These are phyloP conservation scores for Neoarius graeffei DNA, from an alignment of 2,113 vertebrate species.

Conservation along the genomic window DNA sequence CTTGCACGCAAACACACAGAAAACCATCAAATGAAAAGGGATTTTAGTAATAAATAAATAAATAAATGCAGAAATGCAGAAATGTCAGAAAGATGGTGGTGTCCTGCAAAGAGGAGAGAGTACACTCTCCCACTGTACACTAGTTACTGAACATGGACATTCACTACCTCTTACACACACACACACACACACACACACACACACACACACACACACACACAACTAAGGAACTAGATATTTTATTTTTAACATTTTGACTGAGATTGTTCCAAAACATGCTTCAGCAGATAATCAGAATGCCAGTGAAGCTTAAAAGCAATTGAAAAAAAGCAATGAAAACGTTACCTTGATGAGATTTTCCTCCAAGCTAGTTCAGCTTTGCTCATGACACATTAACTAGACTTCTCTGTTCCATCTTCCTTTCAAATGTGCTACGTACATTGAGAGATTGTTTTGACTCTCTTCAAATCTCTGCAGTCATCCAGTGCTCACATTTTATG, in stretches of 20 bases:
- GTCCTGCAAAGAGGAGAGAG: background rate
- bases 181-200: background rate
- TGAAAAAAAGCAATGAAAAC: conserved; percentile 20
- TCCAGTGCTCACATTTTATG: conserved; percentile 52
- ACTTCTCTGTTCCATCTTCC: conserved; percentile 56
- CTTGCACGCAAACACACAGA: background rate
- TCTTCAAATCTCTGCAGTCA: conserved; percentile 58
- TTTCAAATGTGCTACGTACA: conserved; percentile 60
- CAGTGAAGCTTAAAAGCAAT: conserved; percentile 11
- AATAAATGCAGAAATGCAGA: background rate
- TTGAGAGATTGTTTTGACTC: conserved; percentile 63
- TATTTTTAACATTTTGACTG: background rate
- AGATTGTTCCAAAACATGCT: background rate
- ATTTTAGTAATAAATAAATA: background rate
- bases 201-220: background rate
- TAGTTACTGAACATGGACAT: background rate
- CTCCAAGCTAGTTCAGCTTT: conserved; percentile 35
- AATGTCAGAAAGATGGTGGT: conserved; percentile 7
- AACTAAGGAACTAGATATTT: background rate
- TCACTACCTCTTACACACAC: background rate
- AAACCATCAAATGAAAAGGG: background rate
- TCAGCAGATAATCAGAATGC: conserved; percentile 3
- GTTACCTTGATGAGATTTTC: conserved; percentile 34
- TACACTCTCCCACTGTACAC: background rate
- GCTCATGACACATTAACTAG: conserved; percentile 52